Evolutionary conservation across 2,888 invertebrate species (phyloP).

Genomic region (Apamea crenata): DNA sequence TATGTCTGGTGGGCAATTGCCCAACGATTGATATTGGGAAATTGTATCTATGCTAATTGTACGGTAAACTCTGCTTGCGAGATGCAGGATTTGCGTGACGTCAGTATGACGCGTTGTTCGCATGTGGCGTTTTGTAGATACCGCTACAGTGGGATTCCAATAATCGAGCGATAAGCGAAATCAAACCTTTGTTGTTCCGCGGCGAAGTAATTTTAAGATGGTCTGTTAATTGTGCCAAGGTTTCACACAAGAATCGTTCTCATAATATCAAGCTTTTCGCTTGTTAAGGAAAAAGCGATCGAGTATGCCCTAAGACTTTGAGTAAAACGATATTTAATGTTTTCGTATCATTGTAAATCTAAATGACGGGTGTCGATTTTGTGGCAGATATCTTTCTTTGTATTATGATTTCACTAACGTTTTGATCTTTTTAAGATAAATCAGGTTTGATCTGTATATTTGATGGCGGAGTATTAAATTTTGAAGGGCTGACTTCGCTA

Average conservation of each 20-base stretch:
- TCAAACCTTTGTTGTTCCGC: conserved; percentile 15
- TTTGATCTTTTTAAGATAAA: conserved; percentile 21
- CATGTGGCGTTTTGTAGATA: too few relatives aligned
- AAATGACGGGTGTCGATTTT: conserved; percentile 38
- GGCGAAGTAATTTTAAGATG: conserved; percentile 37
- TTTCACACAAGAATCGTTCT: conserved; percentile 10
- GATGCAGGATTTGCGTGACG: too few relatives aligned
- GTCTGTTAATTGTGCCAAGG: conserved; percentile 30
- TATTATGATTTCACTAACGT: conserved; percentile 1
- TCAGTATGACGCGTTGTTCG: too few relatives aligned
- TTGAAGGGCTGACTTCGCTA: neutral
- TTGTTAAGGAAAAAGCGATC: conserved; percentile 28
- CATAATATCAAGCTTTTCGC: conserved; percentile 18
- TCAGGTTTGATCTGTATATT: neutral
- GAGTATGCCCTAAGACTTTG: conserved; percentile 14
- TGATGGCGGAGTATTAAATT: neutral
- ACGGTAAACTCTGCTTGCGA: too few relatives aligned
- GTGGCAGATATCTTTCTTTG: conserved; percentile 23
- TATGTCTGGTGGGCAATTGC: too few relatives aligned
- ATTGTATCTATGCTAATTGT: too few relatives aligned
- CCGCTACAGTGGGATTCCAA: too few relatives aligned
- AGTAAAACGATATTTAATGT: conserved; percentile 39
- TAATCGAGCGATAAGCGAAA: conserved; percentile 13
- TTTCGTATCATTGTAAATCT: conserved; percentile 1
- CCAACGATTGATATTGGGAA: too few relatives aligned